Base-by-base conservation (phyloP, 1,140 invertebrate genomes). In the Atopsyche davidsoni region DNA sequence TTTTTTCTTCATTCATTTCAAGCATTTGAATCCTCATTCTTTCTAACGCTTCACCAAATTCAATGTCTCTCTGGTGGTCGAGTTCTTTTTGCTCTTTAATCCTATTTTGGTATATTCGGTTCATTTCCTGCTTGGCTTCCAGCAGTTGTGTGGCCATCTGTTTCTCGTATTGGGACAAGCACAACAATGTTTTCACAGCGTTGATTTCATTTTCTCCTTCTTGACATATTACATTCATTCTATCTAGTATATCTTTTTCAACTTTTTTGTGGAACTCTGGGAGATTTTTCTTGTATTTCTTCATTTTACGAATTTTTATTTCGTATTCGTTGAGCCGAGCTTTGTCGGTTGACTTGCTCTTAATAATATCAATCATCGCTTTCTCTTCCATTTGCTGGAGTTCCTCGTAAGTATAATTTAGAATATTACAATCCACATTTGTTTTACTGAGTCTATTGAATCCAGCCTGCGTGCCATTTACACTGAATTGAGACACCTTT, bases 141-240 rank as follows among this genome's bases (percentile, higher is more conserved):
- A 75, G 73, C 24, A 82, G 62, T 63, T 80, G 78, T 22, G 69
- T 73, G 22, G 75, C 66, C 63, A 83, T 76, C 62, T 78, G 74
- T 59, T 81, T 81, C 53, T 83, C 80, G 60, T 79, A 80, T 18
- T 72, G 66, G 2, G 79, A 79, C 42, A 81, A 69, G 55, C 75
- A 73, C 53, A 80, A 59, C 2, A 80, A 67, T 53, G 75, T 76
- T 46, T 71, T 68, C 0, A 71, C 71, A 11, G 79, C 61, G n/a
- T 68, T 60, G 28, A 63, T 64, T 51, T 79, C 70, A 16, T 80
- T 74, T 59, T 79, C 73, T 58, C 73, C 66, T 41, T 56, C 64
- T 38, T 69, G 58, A 34, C 63, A 65, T 54, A 64, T 51, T 53
- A 68, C 62, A 66, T 68, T 70, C 47, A 69, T 52, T 2, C 63